These are phyloP conservation scores for Circaetus cinerascens DNA, from an alignment of 2,113 vertebrate genomes.

Conservation along the genomic window DNA sequence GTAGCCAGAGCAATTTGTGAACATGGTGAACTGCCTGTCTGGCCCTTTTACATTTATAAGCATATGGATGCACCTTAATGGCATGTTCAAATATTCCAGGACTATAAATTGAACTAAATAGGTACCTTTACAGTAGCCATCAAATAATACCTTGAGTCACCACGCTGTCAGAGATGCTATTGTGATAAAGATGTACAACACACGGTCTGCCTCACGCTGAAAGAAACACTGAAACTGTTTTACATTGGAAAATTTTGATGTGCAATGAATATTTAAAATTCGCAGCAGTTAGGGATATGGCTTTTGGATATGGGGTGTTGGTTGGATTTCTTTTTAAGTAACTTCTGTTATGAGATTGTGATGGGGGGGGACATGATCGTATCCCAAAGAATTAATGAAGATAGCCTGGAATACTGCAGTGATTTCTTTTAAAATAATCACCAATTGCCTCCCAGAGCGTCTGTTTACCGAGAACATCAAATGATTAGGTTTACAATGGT, in stretches of 20 bases:
- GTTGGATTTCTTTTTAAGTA: not conserved
- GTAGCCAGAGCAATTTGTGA: slow-evolving; percentile 24
- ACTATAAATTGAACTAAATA: not conserved
- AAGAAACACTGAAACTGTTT: not conserved
- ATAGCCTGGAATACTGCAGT: not conserved
- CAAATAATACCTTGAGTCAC: not conserved
- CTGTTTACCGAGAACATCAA: slow-evolving; percentile 26
- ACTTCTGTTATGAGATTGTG: not conserved
- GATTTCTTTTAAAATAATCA: slow-evolving; percentile 2
- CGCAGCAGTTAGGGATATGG: not conserved
- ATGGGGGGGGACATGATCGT: not conserved
- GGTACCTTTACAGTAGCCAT: not conserved
- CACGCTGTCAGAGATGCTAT: not conserved
- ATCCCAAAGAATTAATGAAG: not conserved
- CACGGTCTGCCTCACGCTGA: not conserved
- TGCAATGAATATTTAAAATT: not conserved
- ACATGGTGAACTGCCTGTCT: not conserved
- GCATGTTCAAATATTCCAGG: not conserved
- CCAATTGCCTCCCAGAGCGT: not conserved
- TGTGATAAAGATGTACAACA: not conserved
- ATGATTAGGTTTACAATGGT: slow-evolving; percentile 11
- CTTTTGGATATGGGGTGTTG: not conserved
- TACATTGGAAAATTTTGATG: not conserved
- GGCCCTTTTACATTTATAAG: slow-evolving; percentile 12
- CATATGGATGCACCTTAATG: not conserved